phyloP scores from a whole-genome alignment of 2,888 invertebrate genomes.

The Gandaritis pyraliata region DNA sequence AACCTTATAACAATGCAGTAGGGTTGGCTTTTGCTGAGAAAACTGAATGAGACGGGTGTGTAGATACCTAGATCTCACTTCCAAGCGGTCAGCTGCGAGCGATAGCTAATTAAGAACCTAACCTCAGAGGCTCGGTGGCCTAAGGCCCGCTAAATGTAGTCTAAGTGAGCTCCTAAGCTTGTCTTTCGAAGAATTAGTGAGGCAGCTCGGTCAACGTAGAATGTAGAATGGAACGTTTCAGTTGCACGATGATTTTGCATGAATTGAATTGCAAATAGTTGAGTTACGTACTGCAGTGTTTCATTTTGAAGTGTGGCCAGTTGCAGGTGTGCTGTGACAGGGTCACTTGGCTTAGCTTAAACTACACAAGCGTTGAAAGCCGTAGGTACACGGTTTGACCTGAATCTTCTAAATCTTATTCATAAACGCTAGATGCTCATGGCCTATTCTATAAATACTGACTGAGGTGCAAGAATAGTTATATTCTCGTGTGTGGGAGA shows the following conservation, averaged over 20 bases:
- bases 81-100: conserved; percentile 76
- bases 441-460: too few species aligned
- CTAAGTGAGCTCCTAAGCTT: conserved; percentile 71
- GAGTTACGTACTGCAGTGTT: conserved; percentile 51
- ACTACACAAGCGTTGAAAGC: background rate
- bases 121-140: conserved; percentile 69
- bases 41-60: conserved; percentile 42
- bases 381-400: too few species aligned
- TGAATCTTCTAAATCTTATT: too few species aligned
- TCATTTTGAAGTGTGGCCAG: conserved; percentile 53
- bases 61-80: conserved; percentile 67
- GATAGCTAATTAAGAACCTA: conserved; percentile 81
- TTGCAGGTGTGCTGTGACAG: conserved; percentile 38
- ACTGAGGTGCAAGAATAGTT: too few species aligned
- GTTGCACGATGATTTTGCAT: conserved; percentile 61
- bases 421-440: too few species aligned
- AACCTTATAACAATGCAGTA: conserved; percentile 42
- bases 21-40: conserved; percentile 37
- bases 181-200: conserved; percentile 63
- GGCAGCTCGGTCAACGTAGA: conserved; percentile 50
- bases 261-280: conserved; percentile 68
- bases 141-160: conserved; percentile 73
- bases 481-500: too few species aligned
- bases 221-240: conserved; percentile 41
- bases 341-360: conserved; percentile 31